phyloP scores from a whole-genome alignment of 1,140 invertebrate genomes.

The Ceratina calcarata region DNA sequence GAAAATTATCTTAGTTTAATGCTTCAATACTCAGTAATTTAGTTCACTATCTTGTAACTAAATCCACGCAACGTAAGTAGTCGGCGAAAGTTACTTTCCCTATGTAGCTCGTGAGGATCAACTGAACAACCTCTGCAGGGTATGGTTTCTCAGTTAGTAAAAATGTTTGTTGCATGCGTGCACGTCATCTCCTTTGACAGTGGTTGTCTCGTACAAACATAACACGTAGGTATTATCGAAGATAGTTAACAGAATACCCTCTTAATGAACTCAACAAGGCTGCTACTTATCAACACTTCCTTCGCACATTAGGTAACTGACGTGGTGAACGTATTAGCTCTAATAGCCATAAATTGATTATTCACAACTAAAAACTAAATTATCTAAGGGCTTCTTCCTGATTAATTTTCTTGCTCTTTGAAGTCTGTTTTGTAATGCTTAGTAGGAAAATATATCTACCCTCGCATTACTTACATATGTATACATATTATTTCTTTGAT shows the following conservation, averaged over 20 bases:
- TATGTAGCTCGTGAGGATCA: conserved; percentile 23
- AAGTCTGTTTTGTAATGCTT: too few species aligned
- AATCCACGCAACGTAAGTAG: not conserved
- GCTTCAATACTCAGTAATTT: not conserved
- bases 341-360: conserved; percentile 2
- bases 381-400: too few species aligned
- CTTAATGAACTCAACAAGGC: conserved; percentile 64
- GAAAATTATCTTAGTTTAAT: not conserved
- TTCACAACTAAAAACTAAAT: not conserved
- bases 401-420: too few species aligned
- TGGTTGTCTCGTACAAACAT: conserved; percentile 52
- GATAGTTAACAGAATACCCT: conserved; percentile 57
- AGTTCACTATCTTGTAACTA: conserved; percentile 5
- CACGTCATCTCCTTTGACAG: conserved; percentile 23
- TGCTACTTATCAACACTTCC: conserved; percentile 54
- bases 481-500: too few species aligned
- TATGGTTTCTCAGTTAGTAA: not conserved
- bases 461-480: too few species aligned
- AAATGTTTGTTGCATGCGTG: conserved; percentile 1
- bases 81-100: conserved; percentile 45
- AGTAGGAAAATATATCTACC: too few species aligned
- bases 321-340: conserved; percentile 9
- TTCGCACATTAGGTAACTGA: conserved; percentile 19
- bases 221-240: conserved; percentile 46
- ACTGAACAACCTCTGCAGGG: conserved; percentile 3